Evolutionary conservation across 1,140 invertebrate species (phyloP).

Genomic region (Caenorhabditis inopinata): DNA sequence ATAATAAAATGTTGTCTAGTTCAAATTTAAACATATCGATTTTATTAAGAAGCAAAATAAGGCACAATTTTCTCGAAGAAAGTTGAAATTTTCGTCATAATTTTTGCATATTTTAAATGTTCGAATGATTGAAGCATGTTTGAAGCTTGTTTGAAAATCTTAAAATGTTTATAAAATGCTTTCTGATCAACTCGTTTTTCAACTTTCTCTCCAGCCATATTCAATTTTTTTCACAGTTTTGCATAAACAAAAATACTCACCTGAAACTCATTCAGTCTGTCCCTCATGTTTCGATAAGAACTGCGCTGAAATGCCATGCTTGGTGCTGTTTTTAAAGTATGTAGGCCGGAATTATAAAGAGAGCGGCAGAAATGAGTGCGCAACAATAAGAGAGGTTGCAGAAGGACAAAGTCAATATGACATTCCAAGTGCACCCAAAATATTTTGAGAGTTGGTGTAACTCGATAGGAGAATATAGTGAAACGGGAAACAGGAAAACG

Average conservation of each 20-base stretch:
- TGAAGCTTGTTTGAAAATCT: too few relatives aligned
- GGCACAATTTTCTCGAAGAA: too few relatives aligned
- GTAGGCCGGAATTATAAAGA: neutral
- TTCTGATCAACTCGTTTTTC: too few relatives aligned
- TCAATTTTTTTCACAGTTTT: neutral
- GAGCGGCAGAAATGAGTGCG: neutral
- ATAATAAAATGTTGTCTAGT: too few relatives aligned
- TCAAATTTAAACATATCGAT: too few relatives aligned
- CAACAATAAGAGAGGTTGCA: neutral
- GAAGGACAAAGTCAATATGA: conserved; percentile 28
- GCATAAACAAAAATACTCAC: neutral
- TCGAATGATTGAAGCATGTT: too few relatives aligned
- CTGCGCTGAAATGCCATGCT: conserved; percentile 4
- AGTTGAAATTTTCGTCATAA: too few relatives aligned
- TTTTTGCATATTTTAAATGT: too few relatives aligned
- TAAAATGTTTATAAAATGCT: too few relatives aligned
- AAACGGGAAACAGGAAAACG: neutral
- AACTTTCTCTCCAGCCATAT: too few relatives aligned
- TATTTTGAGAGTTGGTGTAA: conserved; percentile 5
- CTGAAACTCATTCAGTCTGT: conserved; percentile 37
- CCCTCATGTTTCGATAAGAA: conserved; percentile 19
- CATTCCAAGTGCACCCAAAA: neutral
- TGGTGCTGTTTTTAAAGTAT: neutral
- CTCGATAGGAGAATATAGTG: neutral
- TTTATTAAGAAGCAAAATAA: too few relatives aligned